Conservation (phyloP, 2,888 invertebrate genomes). For the Cheilosia urbana region DNA sequence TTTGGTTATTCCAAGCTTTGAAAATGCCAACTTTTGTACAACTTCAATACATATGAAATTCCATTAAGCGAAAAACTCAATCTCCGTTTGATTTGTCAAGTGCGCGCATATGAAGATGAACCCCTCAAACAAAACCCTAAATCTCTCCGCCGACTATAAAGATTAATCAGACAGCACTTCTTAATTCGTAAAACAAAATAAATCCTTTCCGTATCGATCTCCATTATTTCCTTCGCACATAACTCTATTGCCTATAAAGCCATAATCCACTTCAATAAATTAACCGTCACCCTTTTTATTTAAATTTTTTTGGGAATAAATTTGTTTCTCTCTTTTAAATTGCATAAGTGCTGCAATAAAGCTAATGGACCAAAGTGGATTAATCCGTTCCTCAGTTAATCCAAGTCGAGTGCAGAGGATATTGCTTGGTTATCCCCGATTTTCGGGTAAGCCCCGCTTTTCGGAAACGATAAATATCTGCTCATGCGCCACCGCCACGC, state of each 20-base stretch:
- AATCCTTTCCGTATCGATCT: conserved; percentile 50
- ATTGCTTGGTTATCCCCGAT: not conserved
- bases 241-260: conserved; percentile 58
- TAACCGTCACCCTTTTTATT: conserved; percentile 55
- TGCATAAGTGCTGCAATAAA: conserved; percentile 55
- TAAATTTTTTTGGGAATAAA: not conserved
- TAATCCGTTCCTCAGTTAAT: conserved; percentile 42
- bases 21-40: too few relatives aligned
- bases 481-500: conserved; percentile 47
- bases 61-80: not conserved
- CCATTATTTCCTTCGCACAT: conserved; percentile 68
- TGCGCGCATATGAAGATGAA: not conserved
- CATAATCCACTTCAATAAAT: conserved; percentile 72
- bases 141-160: not conserved
- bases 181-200: conserved; percentile 39
- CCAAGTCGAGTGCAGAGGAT: conserved; percentile 18
- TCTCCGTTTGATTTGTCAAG: not conserved
- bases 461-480: conserved; percentile 41
- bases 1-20: too few relatives aligned
- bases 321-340: not conserved
- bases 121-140: conserved; percentile 10
- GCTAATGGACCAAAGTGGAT: conserved; percentile 57
- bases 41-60: too few relatives aligned
- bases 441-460: conserved; percentile 7
- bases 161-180: conserved; percentile 24